Evolutionary conservation across 2,113 vertebrate genomes (phyloP).

Genomic region (Lathamus discolor): DNA sequence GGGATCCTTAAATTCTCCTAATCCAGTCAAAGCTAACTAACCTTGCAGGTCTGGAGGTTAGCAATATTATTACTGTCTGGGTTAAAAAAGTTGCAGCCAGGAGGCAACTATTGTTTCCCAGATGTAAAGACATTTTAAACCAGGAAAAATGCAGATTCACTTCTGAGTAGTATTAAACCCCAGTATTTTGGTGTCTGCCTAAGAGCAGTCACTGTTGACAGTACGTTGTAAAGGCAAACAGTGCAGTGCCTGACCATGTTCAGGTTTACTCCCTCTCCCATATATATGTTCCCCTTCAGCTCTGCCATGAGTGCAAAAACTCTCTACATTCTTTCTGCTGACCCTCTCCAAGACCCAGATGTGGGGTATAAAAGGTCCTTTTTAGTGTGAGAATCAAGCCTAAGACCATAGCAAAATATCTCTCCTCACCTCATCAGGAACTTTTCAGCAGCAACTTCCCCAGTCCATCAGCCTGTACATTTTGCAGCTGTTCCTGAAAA

Average conservation of each 20-base stretch:
- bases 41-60: background rate
- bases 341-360: background rate
- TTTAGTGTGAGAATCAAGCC: background rate
- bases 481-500: background rate
- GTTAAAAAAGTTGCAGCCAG: background rate
- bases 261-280: background rate
- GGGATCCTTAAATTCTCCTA: background rate
- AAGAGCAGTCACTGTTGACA: fast-evolving
- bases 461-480: fast-evolving
- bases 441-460: background rate
- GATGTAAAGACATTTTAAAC: background rate
- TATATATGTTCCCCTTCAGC: background rate
- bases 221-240: background rate
- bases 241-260: background rate
- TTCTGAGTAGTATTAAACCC: background rate
- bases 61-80: background rate
- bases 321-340: background rate
- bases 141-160: background rate
- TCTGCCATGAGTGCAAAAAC: background rate
- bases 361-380: background rate
- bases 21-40: background rate
- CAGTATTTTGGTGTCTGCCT: background rate
- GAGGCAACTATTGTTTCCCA: background rate
- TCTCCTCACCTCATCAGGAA: background rate
- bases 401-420: background rate